These are phyloP conservation scores for fruit fly (Drosophila melanogaster) DNA, from an alignment of 1,140 invertebrate species.

Conservation along the genomic window DNA sequence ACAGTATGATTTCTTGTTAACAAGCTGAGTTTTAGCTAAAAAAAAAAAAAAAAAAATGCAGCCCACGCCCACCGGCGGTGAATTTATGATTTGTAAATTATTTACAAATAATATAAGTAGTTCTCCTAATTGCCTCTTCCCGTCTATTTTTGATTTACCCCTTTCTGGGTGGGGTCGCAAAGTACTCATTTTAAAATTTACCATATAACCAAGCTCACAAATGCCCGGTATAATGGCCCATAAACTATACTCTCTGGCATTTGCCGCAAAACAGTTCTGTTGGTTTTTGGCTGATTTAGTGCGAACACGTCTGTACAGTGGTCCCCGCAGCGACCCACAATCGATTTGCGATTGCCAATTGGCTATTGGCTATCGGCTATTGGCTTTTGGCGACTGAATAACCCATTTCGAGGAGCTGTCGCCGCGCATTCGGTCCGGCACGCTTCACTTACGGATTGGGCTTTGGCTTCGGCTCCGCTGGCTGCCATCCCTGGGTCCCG, in stretches of 20 bases:
- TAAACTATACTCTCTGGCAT: slow-evolving; percentile 1
- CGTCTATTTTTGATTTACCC: background rate
- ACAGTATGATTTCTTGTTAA: background rate
- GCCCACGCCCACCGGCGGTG: background rate
- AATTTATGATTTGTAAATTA: slow-evolving; percentile 6
- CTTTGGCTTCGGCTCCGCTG: background rate
- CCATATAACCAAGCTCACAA: background rate
- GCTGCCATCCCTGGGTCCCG: background rate
- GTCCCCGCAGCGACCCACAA: slow-evolving; percentile 8
- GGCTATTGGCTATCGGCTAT: background rate
- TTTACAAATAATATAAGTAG: slow-evolving; percentile 4
- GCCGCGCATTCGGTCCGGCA: slow-evolving; percentile 4
- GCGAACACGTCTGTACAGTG: slow-evolving; percentile 9
- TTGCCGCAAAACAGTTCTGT: slow-evolving; percentile 3
- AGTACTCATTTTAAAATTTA: background rate
- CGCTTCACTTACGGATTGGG: slow-evolving; percentile 7
- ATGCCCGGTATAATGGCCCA: slow-evolving; percentile 2
- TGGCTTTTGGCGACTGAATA: slow-evolving; percentile 7
- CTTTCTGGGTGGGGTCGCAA: slow-evolving; percentile 2
- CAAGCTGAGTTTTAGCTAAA: background rate
- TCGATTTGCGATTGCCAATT: slow-evolving; percentile 1
- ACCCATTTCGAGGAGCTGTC: slow-evolving; percentile 20
- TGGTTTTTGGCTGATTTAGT: slow-evolving; percentile 2
- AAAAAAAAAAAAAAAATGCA: too few relatives aligned
- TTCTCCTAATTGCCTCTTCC: slow-evolving; percentile 4